These are phyloP conservation scores for Harpegnathos saltator DNA, from an alignment of 1,140 invertebrate species.

Conservation along the genomic window DNA sequence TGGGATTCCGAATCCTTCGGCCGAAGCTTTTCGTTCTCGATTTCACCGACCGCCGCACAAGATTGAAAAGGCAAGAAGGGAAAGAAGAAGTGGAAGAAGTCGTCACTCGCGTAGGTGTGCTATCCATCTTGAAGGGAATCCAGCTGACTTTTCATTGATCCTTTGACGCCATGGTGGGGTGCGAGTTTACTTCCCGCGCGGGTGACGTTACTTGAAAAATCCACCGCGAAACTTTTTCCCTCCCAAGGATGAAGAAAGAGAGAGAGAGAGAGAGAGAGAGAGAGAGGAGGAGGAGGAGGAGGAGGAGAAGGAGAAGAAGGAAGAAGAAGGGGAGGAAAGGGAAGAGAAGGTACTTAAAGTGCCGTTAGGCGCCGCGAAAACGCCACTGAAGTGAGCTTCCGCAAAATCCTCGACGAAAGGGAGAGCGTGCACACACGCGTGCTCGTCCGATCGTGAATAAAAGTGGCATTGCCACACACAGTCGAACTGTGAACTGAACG, in stretches of 20 bases:
- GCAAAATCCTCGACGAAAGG: conserved; percentile 70
- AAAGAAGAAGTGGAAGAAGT: conserved; percentile 52
- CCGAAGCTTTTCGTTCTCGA: conserved; percentile 35
- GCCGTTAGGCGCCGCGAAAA: conserved; percentile 74
- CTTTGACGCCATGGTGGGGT: conserved; percentile 40
- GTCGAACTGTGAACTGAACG: not conserved
- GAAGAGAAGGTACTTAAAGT: conserved; percentile 73
- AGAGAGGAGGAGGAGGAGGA: too few species aligned
- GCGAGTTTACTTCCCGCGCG: conserved; percentile 55
- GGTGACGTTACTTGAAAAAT: conserved; percentile 74
- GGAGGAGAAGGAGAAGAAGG: conserved; percentile 39
- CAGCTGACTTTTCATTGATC: conserved; percentile 46
- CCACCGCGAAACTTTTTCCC: conserved; percentile 70
- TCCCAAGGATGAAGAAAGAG: conserved; percentile 19
- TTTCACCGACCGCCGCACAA: not conserved
- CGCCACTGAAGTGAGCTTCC: conserved; percentile 60
- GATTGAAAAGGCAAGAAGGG: conserved; percentile 52
- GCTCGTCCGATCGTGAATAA: conserved; percentile 25
- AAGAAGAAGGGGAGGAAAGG: conserved; percentile 19
- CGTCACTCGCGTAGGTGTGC: conserved; percentile 44
- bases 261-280: too few species aligned
- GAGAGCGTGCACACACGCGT: conserved; percentile 13
- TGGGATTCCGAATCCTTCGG: not conserved
- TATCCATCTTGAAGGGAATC: conserved; percentile 45
- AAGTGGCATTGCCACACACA: conserved; percentile 7